Conservation (phyloP, 2,888 invertebrate species). For the Athalia circularis region DNA sequence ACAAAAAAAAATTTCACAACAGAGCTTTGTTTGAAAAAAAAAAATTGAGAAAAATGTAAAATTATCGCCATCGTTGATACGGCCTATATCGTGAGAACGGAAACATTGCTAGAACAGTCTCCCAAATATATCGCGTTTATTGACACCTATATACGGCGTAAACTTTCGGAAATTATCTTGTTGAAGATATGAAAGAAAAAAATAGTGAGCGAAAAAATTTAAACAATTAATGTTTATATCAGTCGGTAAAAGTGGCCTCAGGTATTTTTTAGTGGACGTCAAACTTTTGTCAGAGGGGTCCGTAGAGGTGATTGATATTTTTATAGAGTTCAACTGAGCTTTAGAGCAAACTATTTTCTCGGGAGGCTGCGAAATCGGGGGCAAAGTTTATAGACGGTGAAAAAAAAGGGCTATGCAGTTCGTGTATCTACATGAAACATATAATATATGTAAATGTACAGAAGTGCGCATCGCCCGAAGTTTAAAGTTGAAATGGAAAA, state of each 20-base stretch:
- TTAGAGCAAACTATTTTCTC: slow-evolving; percentile 8
- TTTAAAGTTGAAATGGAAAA: too few species aligned
- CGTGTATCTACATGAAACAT: not conserved
- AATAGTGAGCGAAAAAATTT: not conserved
- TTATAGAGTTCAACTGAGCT: not conserved
- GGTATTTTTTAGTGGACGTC: not conserved
- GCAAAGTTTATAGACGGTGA: slow-evolving; percentile 27
- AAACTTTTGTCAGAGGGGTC: slow-evolving; percentile 4
- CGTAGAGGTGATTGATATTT: slow-evolving; percentile 22
- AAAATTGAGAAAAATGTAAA: too few species aligned
- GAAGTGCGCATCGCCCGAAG: not conserved
- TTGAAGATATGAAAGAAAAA: not conserved
- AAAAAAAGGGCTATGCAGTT: not conserved
- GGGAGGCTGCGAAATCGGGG: not conserved
- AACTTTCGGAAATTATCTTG: too few species aligned
- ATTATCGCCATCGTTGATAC: too few species aligned
- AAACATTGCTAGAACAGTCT: too few species aligned
- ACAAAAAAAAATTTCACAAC: too few species aligned
- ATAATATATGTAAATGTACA: not conserved
- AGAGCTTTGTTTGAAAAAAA: too few species aligned
- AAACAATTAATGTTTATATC: not conserved
- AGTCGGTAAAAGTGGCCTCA: not conserved
- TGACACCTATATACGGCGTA: too few species aligned
- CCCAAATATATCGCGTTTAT: too few species aligned
- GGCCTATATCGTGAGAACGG: too few species aligned